Evolutionary conservation across 2,888 invertebrate genomes (phyloP).

Genomic region (Odontomyia ornata): DNA sequence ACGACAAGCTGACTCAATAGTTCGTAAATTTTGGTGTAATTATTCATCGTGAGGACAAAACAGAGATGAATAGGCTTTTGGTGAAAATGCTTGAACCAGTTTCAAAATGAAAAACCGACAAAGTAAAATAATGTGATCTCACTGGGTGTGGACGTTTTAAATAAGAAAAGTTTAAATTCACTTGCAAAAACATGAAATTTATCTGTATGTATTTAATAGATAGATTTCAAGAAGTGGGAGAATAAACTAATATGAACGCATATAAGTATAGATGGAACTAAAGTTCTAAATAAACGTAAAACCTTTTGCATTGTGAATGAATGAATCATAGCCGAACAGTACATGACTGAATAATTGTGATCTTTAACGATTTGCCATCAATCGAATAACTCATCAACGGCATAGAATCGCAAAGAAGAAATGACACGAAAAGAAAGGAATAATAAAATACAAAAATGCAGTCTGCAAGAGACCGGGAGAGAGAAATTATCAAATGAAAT

Average conservation of each 20-base stretch:
- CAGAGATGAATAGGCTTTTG: too few species aligned
- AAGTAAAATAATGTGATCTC: constrained; percentile 44
- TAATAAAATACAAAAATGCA: not conserved
- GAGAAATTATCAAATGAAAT: constrained; percentile 14
- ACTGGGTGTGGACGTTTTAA: constrained; percentile 28
- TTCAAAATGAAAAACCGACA: constrained; percentile 12
- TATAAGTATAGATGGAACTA: not conserved
- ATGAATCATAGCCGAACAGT: constrained; percentile 5
- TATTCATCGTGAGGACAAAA: too few species aligned
- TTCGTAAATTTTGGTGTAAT: too few species aligned
- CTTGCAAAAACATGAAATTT: constrained; percentile 35
- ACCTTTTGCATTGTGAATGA: constrained; percentile 11
- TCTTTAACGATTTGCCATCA: too few species aligned
- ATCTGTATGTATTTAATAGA: constrained; percentile 45
- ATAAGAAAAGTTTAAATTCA: not conserved
- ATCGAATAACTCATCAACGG: too few species aligned
- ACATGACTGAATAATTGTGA: too few species aligned
- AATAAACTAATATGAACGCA: not conserved
- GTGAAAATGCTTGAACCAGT: too few species aligned
- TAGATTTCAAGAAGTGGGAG: constrained; percentile 41
- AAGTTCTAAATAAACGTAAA: constrained; percentile 16
- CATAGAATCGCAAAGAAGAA: not conserved
- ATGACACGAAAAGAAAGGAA: not conserved
- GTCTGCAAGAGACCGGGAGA: not conserved
- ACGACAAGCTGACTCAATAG: too few species aligned